Percentiles rank a stretch among this genome's conserved stretches.
phyloP scores from a whole-genome alignment of 2,888 invertebrate genomes.

The Trichogramma evanescens region DNA sequence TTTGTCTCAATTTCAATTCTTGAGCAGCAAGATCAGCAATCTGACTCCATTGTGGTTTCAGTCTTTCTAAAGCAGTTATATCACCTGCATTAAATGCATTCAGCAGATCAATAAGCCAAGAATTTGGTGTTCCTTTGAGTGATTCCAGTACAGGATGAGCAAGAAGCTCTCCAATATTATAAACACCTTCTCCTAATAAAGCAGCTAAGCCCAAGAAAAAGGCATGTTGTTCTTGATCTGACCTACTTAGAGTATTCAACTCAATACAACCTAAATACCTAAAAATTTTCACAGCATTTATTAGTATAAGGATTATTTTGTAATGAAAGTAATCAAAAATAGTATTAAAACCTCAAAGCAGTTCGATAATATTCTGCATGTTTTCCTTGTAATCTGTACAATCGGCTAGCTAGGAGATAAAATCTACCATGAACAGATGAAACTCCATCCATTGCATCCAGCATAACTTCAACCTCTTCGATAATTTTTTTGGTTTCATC shows the following conservation, averaged over 20 bases:
- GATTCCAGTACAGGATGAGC: slow-evolving; percentile 91
- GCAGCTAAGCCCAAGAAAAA: slow-evolving; percentile 91
- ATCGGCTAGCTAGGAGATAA: slow-evolving; percentile 86
- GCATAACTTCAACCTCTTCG: slow-evolving; percentile 73
- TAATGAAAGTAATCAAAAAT: not conserved
- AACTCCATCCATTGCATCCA: slow-evolving; percentile 87
- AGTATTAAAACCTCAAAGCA: slow-evolving; percentile 62
- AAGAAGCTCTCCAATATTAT: slow-evolving; percentile 92
- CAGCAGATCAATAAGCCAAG: slow-evolving; percentile 82
- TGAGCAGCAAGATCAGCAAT: slow-evolving; percentile 79
- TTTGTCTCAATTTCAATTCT: slow-evolving; percentile 76
- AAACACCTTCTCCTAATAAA: slow-evolving; percentile 87
- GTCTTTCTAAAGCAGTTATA: slow-evolving; percentile 60
- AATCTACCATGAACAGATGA: slow-evolving; percentile 90
- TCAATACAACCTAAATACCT: slow-evolving; percentile 70
- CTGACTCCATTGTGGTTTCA: slow-evolving; percentile 68
- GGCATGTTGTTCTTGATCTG: slow-evolving; percentile 70
- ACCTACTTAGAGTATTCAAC: slow-evolving; percentile 57
- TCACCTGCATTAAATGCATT: slow-evolving; percentile 83
- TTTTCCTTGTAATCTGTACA: slow-evolving; percentile 78
- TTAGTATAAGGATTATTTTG: slow-evolving; percentile 1
- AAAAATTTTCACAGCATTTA: slow-evolving; percentile 1
- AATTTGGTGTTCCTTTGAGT: slow-evolving; percentile 70
- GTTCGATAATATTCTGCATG: slow-evolving; percentile 94
- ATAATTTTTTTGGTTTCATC: slow-evolving; percentile 77